These are phyloP conservation scores for Sympetrum striolatum DNA, from an alignment of 2,888 invertebrate genomes.

Conservation along the genomic window DNA sequence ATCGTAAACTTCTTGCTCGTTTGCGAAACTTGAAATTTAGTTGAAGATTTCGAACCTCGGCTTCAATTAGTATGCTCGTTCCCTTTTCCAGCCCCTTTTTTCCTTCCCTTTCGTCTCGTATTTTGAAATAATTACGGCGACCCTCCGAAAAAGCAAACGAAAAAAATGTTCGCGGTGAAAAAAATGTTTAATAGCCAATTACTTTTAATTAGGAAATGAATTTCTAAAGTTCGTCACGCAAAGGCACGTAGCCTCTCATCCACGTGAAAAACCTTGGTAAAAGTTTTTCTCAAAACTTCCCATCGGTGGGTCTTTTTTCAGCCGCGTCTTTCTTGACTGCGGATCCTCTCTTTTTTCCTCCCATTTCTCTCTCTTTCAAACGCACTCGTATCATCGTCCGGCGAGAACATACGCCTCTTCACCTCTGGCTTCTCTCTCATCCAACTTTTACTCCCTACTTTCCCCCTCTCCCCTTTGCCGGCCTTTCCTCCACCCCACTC, in stretches of 20 bases:
- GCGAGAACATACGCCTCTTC: neutral
- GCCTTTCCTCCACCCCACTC: neutral
- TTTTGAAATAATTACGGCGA: neutral
- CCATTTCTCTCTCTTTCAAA: neutral
- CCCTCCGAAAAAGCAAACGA: neutral
- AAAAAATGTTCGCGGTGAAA: neutral
- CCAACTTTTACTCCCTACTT: neutral
- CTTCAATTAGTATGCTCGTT: no score
- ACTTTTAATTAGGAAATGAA: neutral
- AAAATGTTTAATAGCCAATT: neutral
- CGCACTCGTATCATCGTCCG: neutral
- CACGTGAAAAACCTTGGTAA: neutral
- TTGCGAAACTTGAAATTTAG: no score
- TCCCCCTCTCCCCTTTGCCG: neutral
- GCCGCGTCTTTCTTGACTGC: neutral
- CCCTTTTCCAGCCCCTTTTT: neutral
- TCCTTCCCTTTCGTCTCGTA: neutral
- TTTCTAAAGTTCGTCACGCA: neutral
- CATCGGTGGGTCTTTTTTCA: neutral
- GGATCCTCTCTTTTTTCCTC: neutral
- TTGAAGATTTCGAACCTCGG: no score
- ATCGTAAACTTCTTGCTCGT: no score
- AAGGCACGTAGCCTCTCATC: neutral
- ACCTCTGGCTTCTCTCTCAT: neutral
- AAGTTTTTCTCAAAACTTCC: neutral